phyloP scores from a whole-genome alignment of 1,140 invertebrate species.

The Stratiolaelaps scimitus region DNA sequence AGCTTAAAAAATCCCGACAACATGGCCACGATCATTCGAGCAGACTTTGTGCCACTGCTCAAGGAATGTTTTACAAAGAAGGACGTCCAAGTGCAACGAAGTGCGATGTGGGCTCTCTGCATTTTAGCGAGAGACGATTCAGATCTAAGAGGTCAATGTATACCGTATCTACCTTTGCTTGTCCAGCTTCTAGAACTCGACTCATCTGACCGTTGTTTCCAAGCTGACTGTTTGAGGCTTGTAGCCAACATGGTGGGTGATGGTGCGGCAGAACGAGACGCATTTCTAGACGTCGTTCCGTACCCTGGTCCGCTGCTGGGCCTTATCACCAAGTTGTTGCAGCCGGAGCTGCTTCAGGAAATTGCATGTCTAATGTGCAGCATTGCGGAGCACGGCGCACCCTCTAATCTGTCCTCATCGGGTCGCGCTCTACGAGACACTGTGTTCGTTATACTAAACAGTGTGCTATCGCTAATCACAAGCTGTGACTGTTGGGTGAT shows the following conservation, averaged over 20 bases:
- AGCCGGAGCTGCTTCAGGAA: neutral
- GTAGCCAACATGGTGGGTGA: slow-evolving; percentile 2
- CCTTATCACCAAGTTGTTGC: neutral
- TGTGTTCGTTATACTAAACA: slow-evolving; percentile 2
- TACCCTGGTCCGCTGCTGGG: neutral
- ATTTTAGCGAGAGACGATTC: neutral
- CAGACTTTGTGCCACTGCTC: neutral
- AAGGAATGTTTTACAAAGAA: neutral
- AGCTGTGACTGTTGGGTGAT: slow-evolving; percentile 14
- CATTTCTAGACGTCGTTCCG: neutral
- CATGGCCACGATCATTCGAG: neutral
- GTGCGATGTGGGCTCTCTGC: neutral
- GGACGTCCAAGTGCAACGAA: neutral
- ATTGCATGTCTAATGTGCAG: neutral
- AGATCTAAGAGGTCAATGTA: neutral
- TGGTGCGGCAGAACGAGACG: neutral
- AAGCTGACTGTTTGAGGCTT: neutral
- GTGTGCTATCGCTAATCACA: neutral
- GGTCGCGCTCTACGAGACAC: neutral
- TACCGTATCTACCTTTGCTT: neutral
- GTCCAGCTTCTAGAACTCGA: neutral
- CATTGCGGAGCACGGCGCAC: neutral
- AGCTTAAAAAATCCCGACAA: neutral
- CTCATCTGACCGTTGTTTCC: neutral
- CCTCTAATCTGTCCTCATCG: too few relatives aligned